Evolutionary conservation across 2,888 invertebrate genomes (phyloP).

Genomic region (Boloria euphrosyne): DNA sequence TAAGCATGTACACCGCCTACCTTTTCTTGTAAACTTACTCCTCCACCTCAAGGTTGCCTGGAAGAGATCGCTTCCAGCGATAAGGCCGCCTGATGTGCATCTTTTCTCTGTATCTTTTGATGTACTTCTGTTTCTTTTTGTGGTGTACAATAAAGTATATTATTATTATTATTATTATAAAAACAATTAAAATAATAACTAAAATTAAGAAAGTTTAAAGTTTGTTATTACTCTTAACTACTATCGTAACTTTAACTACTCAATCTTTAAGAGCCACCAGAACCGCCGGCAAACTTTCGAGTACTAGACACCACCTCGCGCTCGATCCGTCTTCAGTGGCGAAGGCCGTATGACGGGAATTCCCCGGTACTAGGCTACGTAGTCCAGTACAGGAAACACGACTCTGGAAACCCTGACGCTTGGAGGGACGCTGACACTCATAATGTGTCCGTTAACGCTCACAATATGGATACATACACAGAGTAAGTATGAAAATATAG

Average conservation of each 20-base stretch:
- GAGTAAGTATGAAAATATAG: slow-evolving; percentile 56
- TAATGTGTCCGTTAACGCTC: slow-evolving; percentile 78
- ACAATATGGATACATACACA: slow-evolving; percentile 58
- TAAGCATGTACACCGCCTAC: too few relatives aligned
- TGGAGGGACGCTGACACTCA: slow-evolving; percentile 83
- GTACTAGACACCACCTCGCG: slow-evolving; percentile 85
- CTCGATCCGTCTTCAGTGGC: slow-evolving; percentile 85
- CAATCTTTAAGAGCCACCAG: slow-evolving; percentile 84
- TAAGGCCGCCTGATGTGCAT: too few relatives aligned
- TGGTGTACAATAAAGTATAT: too few relatives aligned
- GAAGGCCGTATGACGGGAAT: slow-evolving; percentile 89
- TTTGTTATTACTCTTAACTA: too few relatives aligned
- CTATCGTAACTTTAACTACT: neutral
- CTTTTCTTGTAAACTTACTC: too few relatives aligned
- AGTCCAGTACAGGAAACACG: slow-evolving; percentile 86
- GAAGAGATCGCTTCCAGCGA: too few relatives aligned
- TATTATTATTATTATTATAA: too few relatives aligned
- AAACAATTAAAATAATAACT: too few relatives aligned
- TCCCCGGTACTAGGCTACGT: slow-evolving; percentile 90
- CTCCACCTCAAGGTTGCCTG: too few relatives aligned
- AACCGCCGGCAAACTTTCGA: slow-evolving; percentile 85
- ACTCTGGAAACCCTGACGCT: slow-evolving; percentile 75
- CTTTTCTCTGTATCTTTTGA: too few relatives aligned
- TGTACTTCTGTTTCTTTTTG: too few relatives aligned
- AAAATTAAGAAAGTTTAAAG: too few relatives aligned